Conservation (phyloP, 1,140 invertebrate genomes). For the Drosophila nigromelanica region DNA sequence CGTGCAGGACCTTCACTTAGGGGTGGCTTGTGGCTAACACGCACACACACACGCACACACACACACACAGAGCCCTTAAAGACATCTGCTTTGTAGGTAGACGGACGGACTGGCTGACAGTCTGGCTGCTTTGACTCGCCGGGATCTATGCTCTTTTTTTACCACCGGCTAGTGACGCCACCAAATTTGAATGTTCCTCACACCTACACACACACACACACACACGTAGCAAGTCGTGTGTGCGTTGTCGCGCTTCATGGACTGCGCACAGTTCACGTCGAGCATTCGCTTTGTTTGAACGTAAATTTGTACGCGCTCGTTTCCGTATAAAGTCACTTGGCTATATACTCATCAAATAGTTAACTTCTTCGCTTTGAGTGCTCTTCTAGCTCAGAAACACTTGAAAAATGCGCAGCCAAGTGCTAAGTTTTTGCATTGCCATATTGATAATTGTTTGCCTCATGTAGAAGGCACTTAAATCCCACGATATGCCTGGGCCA, state of each 20-base stretch:
- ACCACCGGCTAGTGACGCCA: constrained; percentile 69
- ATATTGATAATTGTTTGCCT: constrained; percentile 79
- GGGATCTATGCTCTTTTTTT: constrained; percentile 45
- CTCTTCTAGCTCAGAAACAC: constrained; percentile 21
- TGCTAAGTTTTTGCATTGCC: constrained; percentile 73
- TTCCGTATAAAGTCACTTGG: constrained; percentile 3
- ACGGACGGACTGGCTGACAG: constrained; percentile 32
- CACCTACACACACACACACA: constrained; percentile 9
- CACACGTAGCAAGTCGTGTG: constrained; percentile 2
- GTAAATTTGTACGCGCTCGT: constrained; percentile 43
- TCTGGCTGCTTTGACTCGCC: constrained; percentile 35
- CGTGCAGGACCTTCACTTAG: constrained; percentile 42
- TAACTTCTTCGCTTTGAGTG: constrained; percentile 8
- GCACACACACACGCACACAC: constrained; percentile 2
- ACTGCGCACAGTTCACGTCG: constrained; percentile 63
- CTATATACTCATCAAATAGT: neutral
- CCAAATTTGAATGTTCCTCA: constrained; percentile 64
- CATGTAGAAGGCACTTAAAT: constrained; percentile 50
- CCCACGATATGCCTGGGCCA: constrained; percentile 4
- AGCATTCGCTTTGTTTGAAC: constrained; percentile 64
- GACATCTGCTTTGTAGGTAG: constrained; percentile 33
- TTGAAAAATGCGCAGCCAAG: constrained; percentile 73
- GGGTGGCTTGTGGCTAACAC: constrained; percentile 46
- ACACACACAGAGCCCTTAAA: neutral
- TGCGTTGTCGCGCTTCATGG: constrained; percentile 32